Conservation (phyloP, 2,797 vertebrate genomes). For the Sebastes minor region DNA sequence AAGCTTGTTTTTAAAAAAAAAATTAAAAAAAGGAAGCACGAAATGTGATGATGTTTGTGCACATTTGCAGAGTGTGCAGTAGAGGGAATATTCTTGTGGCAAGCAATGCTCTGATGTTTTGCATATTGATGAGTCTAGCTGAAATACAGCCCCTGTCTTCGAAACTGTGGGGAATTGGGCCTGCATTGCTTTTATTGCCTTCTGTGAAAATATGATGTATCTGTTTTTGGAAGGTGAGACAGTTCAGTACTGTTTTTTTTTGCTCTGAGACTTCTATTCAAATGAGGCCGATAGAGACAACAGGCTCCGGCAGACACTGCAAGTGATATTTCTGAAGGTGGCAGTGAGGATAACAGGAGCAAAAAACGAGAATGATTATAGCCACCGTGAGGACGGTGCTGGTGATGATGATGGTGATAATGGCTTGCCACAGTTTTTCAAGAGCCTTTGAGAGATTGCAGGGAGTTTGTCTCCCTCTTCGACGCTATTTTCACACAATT, state of each 20-base stretch:
- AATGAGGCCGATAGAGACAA: conserved; percentile 64
- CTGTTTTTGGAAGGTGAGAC: conserved; percentile 64
- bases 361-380: conserved; percentile 40
- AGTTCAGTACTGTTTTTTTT: conserved; percentile 36
- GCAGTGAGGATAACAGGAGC: conserved; percentile 17
- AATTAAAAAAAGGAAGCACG: conserved; percentile 4
- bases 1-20: conserved; percentile 24
- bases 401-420: conserved; percentile 63
- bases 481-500: conserved; percentile 40
- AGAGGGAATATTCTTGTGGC: conserved; percentile 73
- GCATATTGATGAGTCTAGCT: conserved; percentile 81
- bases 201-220: conserved; percentile 72
- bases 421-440: conserved; percentile 29
- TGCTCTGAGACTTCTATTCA: conserved; percentile 57
- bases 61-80: conserved; percentile 68
- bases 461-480: conserved; percentile 47
- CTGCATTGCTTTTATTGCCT: conserved; percentile 73
- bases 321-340: conserved; percentile 55
- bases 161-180: conserved; percentile 71
- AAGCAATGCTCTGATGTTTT: conserved; percentile 76
- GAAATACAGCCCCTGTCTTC: conserved; percentile 68
- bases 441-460: conserved; percentile 42
- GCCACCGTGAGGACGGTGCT: conserved; percentile 27
- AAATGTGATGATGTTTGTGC: conserved; percentile 69
- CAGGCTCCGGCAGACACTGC: conserved; percentile 13